These are phyloP conservation scores for Fratercula arctica DNA, from an alignment of 2,797 vertebrate genomes.

Conservation along the genomic window DNA sequence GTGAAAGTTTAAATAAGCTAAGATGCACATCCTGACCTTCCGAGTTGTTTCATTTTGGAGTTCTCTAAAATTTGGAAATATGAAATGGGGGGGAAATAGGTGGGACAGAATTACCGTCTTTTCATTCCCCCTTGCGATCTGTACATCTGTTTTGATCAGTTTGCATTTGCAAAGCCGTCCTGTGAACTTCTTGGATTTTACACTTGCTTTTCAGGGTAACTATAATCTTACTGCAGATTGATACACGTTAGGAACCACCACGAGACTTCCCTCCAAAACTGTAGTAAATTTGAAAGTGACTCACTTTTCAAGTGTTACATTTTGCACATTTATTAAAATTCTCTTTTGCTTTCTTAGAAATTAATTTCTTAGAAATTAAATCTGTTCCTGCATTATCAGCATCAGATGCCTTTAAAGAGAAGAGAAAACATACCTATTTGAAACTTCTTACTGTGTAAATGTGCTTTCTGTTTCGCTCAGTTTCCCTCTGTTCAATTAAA, in stretches of 20 bases:
- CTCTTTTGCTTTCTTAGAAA: background rate
- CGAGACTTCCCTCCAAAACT: background rate
- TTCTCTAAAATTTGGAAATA: background rate
- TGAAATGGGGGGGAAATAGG: background rate
- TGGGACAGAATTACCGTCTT: background rate
- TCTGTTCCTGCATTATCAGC: background rate
- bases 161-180: background rate
- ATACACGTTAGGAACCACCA: background rate
- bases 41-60: background rate
- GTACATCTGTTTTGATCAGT: background rate
- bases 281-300: background rate
- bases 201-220: background rate
- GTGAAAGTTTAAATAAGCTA: background rate
- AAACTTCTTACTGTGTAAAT: background rate
- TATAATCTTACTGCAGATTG: background rate
- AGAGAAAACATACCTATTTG: background rate
- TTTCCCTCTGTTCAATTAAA: background rate
- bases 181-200: background rate
- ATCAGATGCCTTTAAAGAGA: background rate
- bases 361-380: background rate
- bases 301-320: background rate
- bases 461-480: background rate
- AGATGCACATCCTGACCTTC: background rate
- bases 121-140: background rate
- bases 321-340: background rate